Base-by-base conservation (phyloP, 1,140 invertebrate genomes). In the Lanistes nyassanus region DNA sequence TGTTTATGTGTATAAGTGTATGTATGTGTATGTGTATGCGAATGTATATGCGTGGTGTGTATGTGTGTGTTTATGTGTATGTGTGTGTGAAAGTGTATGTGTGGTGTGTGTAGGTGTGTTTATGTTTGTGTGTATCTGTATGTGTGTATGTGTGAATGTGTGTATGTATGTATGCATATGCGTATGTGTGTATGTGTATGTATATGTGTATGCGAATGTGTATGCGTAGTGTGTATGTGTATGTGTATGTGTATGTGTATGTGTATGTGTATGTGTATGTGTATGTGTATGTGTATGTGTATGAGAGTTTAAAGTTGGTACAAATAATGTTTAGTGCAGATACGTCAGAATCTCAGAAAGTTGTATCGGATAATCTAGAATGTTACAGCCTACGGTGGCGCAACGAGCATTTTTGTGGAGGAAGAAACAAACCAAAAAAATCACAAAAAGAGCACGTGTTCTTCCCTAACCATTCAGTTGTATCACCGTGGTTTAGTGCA, bases 121-220 rank as follows among this genome's bases (percentile, higher is more conserved):
- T 66, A 39, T 66, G 36, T 39, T 36, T 66, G 31, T 66, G 64
- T 66, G 64, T 39, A 39, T 66, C 36, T 66, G 64, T 66, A 39
- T 66, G 64, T 66, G 64, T 66, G 64, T 66, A 39, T 66, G 64
- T 66, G 64, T 66, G 64, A 39, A 23, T 39, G 64, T 66, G 64
- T 39, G 64, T 39, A 39, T 66, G 64, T 66, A 39, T 66, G 64
- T 66, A 39, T 66, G 37, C 47, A 39, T 39, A 39, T 66, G 34
- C 47, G 64, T 39, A 39, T 39, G 64, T 13, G 64, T 39, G 64
- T 39, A n/a, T 51, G 66, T 53, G 39, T 68, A 39, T 51, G 39
- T 68, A 51, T 29, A 47, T 68, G 42, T 68, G 39, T 51, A 47
- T 47, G 23, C 34, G 47, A 19, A 51, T 34, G 39, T 0, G 37